phyloP scores from a whole-genome alignment of 2,113 vertebrate species.

The Globicephala melas region DNA sequence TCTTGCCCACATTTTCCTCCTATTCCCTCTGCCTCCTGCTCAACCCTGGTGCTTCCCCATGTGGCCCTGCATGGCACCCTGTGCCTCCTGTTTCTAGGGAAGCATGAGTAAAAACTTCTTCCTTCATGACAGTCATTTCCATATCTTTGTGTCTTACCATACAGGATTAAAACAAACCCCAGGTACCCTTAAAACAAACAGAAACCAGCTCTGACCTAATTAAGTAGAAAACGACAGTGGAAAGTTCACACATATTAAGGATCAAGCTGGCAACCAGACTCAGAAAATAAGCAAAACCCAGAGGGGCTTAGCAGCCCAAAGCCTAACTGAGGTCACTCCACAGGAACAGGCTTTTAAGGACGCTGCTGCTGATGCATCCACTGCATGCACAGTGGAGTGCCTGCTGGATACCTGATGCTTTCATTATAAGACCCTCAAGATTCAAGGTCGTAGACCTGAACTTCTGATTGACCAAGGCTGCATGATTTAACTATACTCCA shows the following conservation, averaged over 20 bases:
- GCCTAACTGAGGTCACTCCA: not conserved
- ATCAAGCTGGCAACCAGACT: not conserved
- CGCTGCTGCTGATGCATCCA: rapidly evolving
- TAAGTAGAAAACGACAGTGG: not conserved
- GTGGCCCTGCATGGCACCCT: not conserved
- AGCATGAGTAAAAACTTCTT: not conserved
- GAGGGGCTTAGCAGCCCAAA: not conserved
- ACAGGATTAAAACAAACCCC: not conserved
- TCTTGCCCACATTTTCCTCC: not conserved
- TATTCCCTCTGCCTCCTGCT: not conserved
- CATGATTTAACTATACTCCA: not conserved
- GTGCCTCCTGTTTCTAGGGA: not conserved
- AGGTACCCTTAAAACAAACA: not conserved
- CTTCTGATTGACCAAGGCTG: not conserved
- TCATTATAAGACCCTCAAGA: not conserved
- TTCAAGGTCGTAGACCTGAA: not conserved
- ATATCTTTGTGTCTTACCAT: not conserved
- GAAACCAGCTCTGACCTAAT: not conserved
- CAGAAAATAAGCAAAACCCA: not conserved
- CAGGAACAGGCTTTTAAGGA: not conserved
- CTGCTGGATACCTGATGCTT: not conserved
- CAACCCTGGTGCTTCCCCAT: not conserved
- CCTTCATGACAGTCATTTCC: not conserved
- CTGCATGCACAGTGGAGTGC: rapidly evolving
- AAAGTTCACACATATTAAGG: too few relatives aligned